A percentile compares a stretch with the other conserved stretches of the same genome.
Conservation (phyloP, 2,797 vertebrate genomes). For the Streptopelia turtur region DNA sequence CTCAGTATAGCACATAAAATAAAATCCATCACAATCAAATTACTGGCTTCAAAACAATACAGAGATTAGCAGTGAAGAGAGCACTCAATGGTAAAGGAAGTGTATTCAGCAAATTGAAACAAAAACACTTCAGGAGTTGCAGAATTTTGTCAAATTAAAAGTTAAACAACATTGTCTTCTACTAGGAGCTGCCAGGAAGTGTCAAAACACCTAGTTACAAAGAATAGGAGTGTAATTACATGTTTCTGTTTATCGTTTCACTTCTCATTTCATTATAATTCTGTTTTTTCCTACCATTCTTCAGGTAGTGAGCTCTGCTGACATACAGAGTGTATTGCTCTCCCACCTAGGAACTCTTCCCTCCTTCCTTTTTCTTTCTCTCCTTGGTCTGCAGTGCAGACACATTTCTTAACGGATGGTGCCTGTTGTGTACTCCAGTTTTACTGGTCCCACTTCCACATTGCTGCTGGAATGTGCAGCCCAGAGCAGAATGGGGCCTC, state of each 20-base stretch:
- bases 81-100: not conserved
- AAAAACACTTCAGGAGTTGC: constrained; percentile 57
- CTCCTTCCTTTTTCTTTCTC: not conserved
- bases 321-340: not conserved
- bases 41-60: constrained; percentile 38
- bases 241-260: constrained; percentile 76
- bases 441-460: not conserved
- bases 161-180: constrained; percentile 75
- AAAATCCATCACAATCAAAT: constrained; percentile 36
- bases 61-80: constrained; percentile 19
- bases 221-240: constrained; percentile 70
- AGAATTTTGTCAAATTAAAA: constrained; percentile 75
- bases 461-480: not conserved
- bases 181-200: constrained; percentile 73
- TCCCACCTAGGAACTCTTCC: not conserved
- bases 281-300: constrained; percentile 38
- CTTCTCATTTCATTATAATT: constrained; percentile 56
- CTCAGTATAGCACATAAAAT: constrained; percentile 33
- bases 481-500: not conserved
- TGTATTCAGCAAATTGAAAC: constrained; percentile 53
- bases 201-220: constrained; percentile 74
- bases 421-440: not conserved
- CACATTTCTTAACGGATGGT: not conserved
- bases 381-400: not conserved
- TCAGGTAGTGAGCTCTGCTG: constrained; percentile 23